Base-by-base conservation (phyloP, 2,888 invertebrate species). In the Acleris holmiana region DNA sequence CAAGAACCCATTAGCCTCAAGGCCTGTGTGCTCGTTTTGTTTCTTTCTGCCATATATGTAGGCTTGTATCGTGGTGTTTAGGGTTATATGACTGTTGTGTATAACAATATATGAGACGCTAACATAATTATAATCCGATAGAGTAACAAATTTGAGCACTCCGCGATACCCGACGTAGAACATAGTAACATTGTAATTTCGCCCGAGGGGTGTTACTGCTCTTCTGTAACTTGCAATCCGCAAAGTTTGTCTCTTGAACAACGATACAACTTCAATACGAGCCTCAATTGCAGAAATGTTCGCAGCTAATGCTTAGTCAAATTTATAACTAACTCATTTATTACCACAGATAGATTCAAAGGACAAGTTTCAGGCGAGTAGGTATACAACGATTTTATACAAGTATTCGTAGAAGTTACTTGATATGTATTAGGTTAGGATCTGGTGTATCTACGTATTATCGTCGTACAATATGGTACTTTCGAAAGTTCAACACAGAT, bases 181-280 rank as follows among this genome's bases (percentile, higher is more conserved):
- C n/a, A 17, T 10, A 18, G 46, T 25, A 44, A n/a, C 2, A 7
- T 44, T 44, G 17, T 44, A 17, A 44, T 44, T 44, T 44, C 44
- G 17, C 44, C 44, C 17, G 17, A 17, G 6, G 44, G 44, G 6
- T n/a, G 44, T 44, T 17, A 44, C 44, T 44, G 44, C 44, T 44
- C 44, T 10, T 35, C 44, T 44, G 44, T n/a, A 6, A 44, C 44
- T n/a, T 61, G 60, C 29, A 50, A 59, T 50, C 41, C 58, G 41
- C 49, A 53, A 61, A 61, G 21, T 51, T 53, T 44, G 49, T 23
- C 40, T 17, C 15, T 49, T 44, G 46, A 46, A 46, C 56, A 55
- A 55, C 55, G 46, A 56, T 56, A 47, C 46, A 44, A 56, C 47
- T 56, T 56, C 29, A 47, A 46, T 19, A 18, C 25, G 46, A 15